Evolutionary conservation across 2,113 vertebrate genomes (phyloP).

Genomic region (Gorilla gorilla): DNA sequence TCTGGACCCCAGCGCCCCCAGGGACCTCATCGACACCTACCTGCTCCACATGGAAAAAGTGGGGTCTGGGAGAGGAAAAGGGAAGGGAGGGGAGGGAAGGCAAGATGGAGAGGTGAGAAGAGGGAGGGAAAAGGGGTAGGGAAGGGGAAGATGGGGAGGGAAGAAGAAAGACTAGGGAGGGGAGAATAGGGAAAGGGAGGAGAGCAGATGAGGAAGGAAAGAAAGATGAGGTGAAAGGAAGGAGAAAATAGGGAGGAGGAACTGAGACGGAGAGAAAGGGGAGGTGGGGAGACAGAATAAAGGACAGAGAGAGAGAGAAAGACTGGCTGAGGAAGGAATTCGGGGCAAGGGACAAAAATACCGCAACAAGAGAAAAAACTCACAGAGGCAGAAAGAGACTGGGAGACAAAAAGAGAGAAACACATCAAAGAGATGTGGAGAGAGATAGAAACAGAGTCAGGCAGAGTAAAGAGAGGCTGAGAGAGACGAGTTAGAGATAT

Average conservation of each 20-base stretch:
- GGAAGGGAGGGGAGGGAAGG: no score
- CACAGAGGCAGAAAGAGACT: background rate
- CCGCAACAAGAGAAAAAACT: background rate
- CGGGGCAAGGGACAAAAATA: background rate
- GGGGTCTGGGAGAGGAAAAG: background rate
- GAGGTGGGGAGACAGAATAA: no score
- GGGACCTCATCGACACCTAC: slow-evolving; percentile 80
- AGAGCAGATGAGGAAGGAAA: background rate
- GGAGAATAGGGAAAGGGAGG: accelerated
- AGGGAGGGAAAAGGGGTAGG: accelerated
- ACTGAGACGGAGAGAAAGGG: background rate
- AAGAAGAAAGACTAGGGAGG: accelerated
- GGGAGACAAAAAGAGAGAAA: background rate
- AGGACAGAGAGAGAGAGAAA: background rate
- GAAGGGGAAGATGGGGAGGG: accelerated
- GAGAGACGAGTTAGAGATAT: accelerated
- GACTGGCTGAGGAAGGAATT: background rate
- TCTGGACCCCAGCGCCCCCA: slow-evolving; percentile 71
- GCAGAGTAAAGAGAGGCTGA: background rate
- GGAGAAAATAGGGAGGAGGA: no score
- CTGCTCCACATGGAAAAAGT: slow-evolving; percentile 83
- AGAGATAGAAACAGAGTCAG: background rate
- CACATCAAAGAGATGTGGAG: background rate
- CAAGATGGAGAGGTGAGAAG: accelerated
- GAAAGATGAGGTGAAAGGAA: accelerated